Evolutionary conservation across 2,113 vertebrate genomes (phyloP), one percentile per base, ranked within the genome.

Genomic region (Megaceryle maxima): DNA sequence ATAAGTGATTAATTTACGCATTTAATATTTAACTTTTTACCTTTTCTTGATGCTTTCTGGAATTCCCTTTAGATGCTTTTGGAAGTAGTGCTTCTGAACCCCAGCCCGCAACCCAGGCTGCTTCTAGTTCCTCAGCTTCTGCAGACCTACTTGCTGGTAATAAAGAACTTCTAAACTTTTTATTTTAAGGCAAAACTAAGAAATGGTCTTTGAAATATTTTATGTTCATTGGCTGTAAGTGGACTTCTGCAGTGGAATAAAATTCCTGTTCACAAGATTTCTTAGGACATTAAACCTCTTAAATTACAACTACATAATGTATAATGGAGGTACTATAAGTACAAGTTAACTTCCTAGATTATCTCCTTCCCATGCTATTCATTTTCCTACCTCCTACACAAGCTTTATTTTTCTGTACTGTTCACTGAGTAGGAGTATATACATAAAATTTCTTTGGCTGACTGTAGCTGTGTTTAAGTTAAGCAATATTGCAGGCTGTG

Each of bases 111-210:
- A 97, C 98, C 90, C 98, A 98, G 96, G 98, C 98, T 96, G 98
- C 98, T 85, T 98, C 98, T 97, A 98, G 97, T 96, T 98, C 98
- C 51, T 98, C 98, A 94, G 98, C 99, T 91, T 98, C 98, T 94
- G 99, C 98, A 84, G 99, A 99, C 96, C 98, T 99, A 88, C 98
- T 99, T 95, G 98, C 99, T 98, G 99, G 99, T 99, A 98, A 98
- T 97, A 83, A 96, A 96, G 55, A 88, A 70, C 51, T 92, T 59
- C 26, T 62, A 88, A 96, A 94, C 44, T 67, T 33, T 3, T 39
- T 80, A 31, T 43, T 87, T 87, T 83, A 75, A 20, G 35, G n/a
- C 62, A 72, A 66, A 79, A 11, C 16, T 31, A 16, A 87, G 35
- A 60, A 79, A 60, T 17, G 1, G 7, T 75, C 46, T 63, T 73